Percentiles rank a stretch among this genome's conserved stretches.
phyloP scores from a whole-genome alignment of 2,797 vertebrate genomes.

The Menidia menidia region DNA sequence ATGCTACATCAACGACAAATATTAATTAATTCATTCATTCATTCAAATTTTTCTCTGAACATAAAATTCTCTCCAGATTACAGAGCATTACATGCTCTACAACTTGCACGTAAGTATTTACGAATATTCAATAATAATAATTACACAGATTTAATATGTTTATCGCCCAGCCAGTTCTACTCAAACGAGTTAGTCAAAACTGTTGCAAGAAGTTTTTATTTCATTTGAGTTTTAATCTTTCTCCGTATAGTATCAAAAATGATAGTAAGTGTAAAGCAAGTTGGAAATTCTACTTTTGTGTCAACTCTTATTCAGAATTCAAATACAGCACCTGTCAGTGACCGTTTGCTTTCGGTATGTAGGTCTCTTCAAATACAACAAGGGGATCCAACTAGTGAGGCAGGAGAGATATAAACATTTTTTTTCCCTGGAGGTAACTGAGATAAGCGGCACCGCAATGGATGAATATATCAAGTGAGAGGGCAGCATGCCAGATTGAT shows the following conservation, averaged over 20 bases:
- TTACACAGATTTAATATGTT: too few species aligned
- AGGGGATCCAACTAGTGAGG: slow-evolving; percentile 33
- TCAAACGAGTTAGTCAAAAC: too few species aligned
- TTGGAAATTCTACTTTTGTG: background rate
- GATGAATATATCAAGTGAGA: slow-evolving; percentile 44
- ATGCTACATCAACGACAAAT: too few species aligned
- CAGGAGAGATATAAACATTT: slow-evolving; percentile 46
- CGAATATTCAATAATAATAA: too few species aligned
- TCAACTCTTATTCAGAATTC: background rate
- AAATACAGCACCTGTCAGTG: background rate
- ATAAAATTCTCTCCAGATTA: too few species aligned
- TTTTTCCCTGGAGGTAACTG: slow-evolving; percentile 59
- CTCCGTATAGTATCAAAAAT: background rate
- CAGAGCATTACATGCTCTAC: too few species aligned
- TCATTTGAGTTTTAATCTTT: background rate
- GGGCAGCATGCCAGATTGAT: slow-evolving; percentile 59
- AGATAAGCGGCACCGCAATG: slow-evolving; percentile 47
- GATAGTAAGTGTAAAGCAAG: background rate
- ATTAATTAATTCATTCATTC: too few species aligned
- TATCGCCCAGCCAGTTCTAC: too few species aligned
- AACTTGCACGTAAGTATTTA: too few species aligned
- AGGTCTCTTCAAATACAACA: slow-evolving; percentile 21
- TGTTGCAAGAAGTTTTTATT: background rate
- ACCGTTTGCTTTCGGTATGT: background rate
- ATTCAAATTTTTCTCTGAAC: too few species aligned